phyloP scores from a whole-genome alignment of 2,797 vertebrate species.

The Dendrocincla fuliginosa region DNA sequence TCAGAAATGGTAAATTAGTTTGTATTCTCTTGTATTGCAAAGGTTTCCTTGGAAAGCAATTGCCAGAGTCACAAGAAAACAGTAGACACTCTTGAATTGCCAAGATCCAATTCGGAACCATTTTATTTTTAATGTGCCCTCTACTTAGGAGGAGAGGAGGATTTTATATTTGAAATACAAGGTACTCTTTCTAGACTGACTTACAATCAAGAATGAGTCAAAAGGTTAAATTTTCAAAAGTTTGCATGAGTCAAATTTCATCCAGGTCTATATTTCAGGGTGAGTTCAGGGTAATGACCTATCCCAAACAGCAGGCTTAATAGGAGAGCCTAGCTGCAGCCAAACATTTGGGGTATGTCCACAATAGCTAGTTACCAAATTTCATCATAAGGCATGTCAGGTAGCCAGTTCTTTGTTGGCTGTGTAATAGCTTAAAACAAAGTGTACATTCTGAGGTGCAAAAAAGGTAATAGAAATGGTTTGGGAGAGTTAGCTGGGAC shows the following conservation, averaged over 20 bases:
- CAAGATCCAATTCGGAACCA: not conserved
- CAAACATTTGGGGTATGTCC: not conserved
- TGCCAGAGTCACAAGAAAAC: constrained; percentile 52
- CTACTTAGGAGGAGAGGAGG: not conserved
- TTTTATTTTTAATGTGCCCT: not conserved
- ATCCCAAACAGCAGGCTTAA: not conserved
- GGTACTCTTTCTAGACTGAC: not conserved
- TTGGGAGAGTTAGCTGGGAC: not conserved
- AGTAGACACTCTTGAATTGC: not conserved
- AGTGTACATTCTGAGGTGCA: not conserved
- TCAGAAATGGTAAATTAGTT: constrained; percentile 35
- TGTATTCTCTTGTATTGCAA: constrained; percentile 32
- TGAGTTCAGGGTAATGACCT: not conserved
- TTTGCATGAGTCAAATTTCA: not conserved
- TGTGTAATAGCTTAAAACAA: not conserved
- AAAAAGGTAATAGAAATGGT: not conserved
- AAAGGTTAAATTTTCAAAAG: not conserved
- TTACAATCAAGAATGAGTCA: not conserved
- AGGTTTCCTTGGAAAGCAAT: constrained; percentile 53
- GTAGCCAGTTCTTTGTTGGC: not conserved
- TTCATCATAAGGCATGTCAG: not conserved
- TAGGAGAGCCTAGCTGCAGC: not conserved
- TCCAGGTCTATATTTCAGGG: not conserved
- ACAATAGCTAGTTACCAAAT: not conserved
- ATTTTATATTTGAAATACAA: not conserved